Conservation (phyloP, 2,888 invertebrate genomes). For the Pandemis heparana region DNA sequence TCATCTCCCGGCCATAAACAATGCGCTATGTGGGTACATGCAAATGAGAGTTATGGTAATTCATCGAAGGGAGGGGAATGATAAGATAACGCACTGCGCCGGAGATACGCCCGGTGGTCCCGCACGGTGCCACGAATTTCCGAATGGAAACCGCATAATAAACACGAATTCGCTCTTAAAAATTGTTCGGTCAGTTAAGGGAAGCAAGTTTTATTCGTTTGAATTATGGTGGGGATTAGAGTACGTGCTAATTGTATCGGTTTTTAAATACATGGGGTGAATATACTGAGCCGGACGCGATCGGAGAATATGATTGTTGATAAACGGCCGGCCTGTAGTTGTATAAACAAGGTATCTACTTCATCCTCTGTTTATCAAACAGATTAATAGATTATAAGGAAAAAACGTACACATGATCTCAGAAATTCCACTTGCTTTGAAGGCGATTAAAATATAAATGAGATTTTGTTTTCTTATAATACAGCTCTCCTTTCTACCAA, state of each 20-base stretch:
- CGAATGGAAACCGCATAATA: conserved; percentile 54
- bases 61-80: conserved; percentile 75
- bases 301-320: not conserved
- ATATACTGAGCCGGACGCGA: not conserved
- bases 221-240: not conserved
- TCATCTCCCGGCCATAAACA: conserved; percentile 81
- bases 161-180: conserved; percentile 68
- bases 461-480: too few species aligned
- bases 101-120: conserved; percentile 69
- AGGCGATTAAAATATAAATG: too few species aligned
- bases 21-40: conserved; percentile 77
- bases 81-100: conserved; percentile 77
- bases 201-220: not conserved
- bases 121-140: conserved; percentile 15
- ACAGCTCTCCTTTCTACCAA: too few species aligned
- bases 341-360: too few species aligned
- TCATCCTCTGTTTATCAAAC: too few species aligned
- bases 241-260: not conserved
- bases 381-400: too few species aligned
- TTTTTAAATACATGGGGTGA: not conserved
- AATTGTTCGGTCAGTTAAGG: conserved; percentile 10
- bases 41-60: conserved; percentile 83
- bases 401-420: too few species aligned
- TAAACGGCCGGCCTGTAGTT: not conserved
- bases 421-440: too few species aligned